Evolutionary conservation across 2,113 vertebrate species (phyloP).

Genomic region (Oryctolagus cuniculus): mOryCun1.1 NC_091434.1:99185501-99186000

Average conservation of each 20-base stretch:
- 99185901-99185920: background rate
- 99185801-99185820: background rate
- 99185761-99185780: slow-evolving; percentile 30
- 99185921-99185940: background rate
- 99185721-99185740: background rate
- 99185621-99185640: no score
- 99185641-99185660: no score
- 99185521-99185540: no score
- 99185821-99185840: background rate
- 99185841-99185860: background rate
- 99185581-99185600: no score
- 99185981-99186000: background rate
- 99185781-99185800: background rate
- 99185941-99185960: background rate
- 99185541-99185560: no score
- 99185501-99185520: no score
- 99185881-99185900: background rate
- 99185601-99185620: no score
- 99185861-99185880: background rate
- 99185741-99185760: slow-evolving; percentile 42
- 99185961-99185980: background rate
- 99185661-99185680: no score
- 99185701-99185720: no score
- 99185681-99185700: no score
- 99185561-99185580: no score